phyloP scores from a whole-genome alignment of 1,140 invertebrate genomes.

The Drosophila sproati region DNA sequence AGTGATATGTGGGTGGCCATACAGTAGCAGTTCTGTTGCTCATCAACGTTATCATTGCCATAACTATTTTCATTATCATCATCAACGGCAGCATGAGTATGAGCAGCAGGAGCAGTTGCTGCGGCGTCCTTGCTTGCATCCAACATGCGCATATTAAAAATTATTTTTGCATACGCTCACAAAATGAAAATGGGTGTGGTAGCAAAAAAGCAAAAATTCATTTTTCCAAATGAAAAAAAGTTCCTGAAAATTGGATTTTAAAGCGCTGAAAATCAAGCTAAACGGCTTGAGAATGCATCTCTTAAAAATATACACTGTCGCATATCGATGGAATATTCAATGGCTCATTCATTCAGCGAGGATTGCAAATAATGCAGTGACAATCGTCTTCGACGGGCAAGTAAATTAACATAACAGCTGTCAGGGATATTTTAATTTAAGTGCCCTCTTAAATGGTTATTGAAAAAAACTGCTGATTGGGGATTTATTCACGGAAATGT shows the following conservation, averaged over 20 bases:
- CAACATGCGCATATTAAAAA: constrained; percentile 72
- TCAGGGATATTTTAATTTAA: constrained; percentile 56
- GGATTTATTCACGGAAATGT: no score
- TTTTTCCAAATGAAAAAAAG: constrained; percentile 63
- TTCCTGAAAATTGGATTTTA: constrained; percentile 66
- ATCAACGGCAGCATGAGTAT: constrained; percentile 9
- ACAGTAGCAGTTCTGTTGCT: constrained; percentile 41
- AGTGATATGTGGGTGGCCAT: constrained; percentile 66
- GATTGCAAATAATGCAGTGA: constrained; percentile 36
- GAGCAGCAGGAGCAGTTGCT: constrained; percentile 1
- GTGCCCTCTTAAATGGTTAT: constrained; percentile 6
- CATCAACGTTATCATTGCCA: constrained; percentile 38
- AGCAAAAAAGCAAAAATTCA: constrained; percentile 3
- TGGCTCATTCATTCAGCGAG: constrained; percentile 53
- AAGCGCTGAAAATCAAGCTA: constrained; percentile 1
- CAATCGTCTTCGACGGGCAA: constrained; percentile 34
- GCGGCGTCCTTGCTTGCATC: constrained; percentile 18
- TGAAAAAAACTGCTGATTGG: background rate
- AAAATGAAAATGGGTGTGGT: constrained; percentile 42
- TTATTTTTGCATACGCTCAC: constrained; percentile 59
- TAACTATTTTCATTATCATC: constrained; percentile 30
- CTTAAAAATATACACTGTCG: constrained; percentile 49
- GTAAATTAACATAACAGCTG: constrained; percentile 52
- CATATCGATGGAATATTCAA: constrained; percentile 37
- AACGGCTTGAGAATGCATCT: background rate